Evolutionary conservation across 2,797 vertebrate species (phyloP), one percentile per base, ranked within the genome.

Genomic region (Luscinia megarhynchos): DNA sequence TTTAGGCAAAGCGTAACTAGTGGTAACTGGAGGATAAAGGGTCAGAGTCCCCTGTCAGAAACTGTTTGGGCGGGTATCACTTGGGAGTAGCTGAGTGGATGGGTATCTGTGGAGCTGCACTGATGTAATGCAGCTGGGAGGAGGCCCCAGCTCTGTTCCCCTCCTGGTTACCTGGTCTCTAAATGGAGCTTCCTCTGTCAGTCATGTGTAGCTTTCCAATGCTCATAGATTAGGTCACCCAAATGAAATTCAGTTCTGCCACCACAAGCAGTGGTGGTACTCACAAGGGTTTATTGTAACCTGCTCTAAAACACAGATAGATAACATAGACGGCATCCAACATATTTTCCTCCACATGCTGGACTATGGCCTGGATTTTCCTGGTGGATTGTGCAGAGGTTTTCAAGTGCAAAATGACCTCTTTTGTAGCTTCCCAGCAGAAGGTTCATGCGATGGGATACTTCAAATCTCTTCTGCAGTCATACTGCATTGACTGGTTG

Each of bases 1-100:
- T 93, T 90, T 69, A 45, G 74, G 73, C 48, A 58, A 62, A 91
- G 73, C 0, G 20, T 82, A 94, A 70, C 89, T 29, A 63, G 10
- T 79, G 55, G 74, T 88, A 90, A 93, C 89, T 26, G 41, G 77
- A 82, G 73, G 46, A 90, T 61, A 77, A 94, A 93, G 84, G 76
- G 76, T 75, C 40, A 48, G 73, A 62, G 92, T 90, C 41, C 53
- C n/a, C 5, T 0, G 8, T 79, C 79, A 89, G 66, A 23, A 87
- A n/a, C 29, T 76, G 53, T 62, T 45, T 59, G 70, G 46, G 53
- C 51, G 51, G 64, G 54, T 75, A n/a, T 78, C 77, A 41, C n/a
- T 2, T 59, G 66, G 55, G 61, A 78, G 46, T 18, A 73, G 40
- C n/a, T 81, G 46, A 48, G 41, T 15, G 41, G 23, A 54, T 84